phyloP scores from a whole-genome alignment of 2,797 vertebrate genomes.

The Microctenopoma lineatum region DNA sequence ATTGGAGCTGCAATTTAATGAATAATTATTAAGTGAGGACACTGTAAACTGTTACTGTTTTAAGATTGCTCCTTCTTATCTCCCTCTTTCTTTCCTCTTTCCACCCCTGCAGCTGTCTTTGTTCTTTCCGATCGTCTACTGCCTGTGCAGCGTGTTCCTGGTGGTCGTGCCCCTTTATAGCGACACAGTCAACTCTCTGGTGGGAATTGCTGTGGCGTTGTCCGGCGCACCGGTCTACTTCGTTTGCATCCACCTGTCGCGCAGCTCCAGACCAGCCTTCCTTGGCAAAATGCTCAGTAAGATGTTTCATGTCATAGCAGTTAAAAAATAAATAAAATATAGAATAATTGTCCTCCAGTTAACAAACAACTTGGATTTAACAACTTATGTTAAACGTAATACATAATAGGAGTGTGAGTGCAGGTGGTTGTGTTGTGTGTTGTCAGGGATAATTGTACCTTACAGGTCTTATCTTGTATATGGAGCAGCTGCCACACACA shows the following conservation, averaged over 20 bases:
- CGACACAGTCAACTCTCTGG: slow-evolving; percentile 86
- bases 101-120: slow-evolving; percentile 79
- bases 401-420: too few species aligned
- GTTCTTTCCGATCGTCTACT: slow-evolving; percentile 87
- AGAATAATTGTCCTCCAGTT: too few species aligned
- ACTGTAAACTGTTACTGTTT: background rate
- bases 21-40: slow-evolving; percentile 1
- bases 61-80: background rate
- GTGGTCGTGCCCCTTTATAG: slow-evolving; percentile 88
- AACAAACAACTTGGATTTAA: too few species aligned
- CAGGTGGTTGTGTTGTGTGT: too few species aligned
- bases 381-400: too few species aligned
- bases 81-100: background rate
- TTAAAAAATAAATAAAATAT: too few species aligned
- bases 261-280: slow-evolving; percentile 81
- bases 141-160: slow-evolving; percentile 85
- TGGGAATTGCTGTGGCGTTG: slow-evolving; percentile 85
- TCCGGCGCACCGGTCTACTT: slow-evolving; percentile 86
- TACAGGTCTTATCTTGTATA: background rate
- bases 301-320: slow-evolving; percentile 20
- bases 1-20: background rate
- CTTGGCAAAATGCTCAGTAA: slow-evolving; percentile 76
- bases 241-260: slow-evolving; percentile 81
- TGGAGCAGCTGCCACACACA: slow-evolving; percentile 17
- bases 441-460: too few species aligned